Evolutionary conservation across 2,797 vertebrate species (phyloP).

Genomic region (Rachycentron canadum): DNA sequence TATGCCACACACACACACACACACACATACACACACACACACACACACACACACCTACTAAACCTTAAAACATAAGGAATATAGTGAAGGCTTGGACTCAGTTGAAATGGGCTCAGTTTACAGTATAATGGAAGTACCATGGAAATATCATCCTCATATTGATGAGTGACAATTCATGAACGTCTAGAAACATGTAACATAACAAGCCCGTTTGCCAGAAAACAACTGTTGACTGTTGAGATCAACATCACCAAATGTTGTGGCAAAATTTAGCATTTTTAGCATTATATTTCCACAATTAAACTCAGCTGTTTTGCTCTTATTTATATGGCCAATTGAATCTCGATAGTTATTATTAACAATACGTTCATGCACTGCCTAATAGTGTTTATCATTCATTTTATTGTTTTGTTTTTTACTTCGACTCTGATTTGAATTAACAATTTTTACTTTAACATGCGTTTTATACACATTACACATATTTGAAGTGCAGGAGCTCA

Average conservation of each 20-base stretch:
- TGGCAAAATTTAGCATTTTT: too few species aligned
- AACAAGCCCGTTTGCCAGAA: constrained; percentile 1
- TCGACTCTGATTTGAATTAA: not conserved
- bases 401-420: too few species aligned
- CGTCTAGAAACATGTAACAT: not conserved
- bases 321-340: too few species aligned
- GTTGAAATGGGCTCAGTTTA: not conserved
- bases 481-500: too few species aligned
- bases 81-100: not conserved
- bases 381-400: too few species aligned
- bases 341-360: not conserved
- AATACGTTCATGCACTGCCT: not conserved
- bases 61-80: not conserved
- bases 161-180: too few species aligned
- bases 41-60: not conserved
- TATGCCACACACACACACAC: not conserved
- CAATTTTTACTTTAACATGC: too few species aligned
- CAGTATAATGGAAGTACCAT: not conserved
- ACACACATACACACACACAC: not conserved
- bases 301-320: too few species aligned
- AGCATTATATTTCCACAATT: not conserved
- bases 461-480: too few species aligned
- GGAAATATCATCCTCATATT: not conserved
- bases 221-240: not conserved
- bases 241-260: not conserved